Evolutionary conservation across 2,888 invertebrate species (phyloP), one percentile per base, ranked within the genome.

Genomic region (Beris morrisii): DNA sequence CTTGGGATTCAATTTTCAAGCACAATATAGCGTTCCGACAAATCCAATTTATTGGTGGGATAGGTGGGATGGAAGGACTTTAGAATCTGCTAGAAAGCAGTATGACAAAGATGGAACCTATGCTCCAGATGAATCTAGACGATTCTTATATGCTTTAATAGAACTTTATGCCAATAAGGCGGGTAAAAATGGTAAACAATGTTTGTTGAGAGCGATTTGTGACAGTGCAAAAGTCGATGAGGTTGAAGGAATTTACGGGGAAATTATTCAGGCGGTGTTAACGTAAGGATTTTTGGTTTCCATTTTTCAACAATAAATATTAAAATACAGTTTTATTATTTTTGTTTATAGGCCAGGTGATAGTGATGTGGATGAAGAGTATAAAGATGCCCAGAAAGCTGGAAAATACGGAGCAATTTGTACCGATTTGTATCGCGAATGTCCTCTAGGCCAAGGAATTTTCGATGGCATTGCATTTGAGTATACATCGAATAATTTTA

Each of bases 401-500:
- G 90, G 90, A 1, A 79, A 84, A 69, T 85, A 83, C 74, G 87
- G 87, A 77, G 85, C 85, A 66, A 83, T 88, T 77, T 90, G 90
- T 73, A 75, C 82, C 12, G 81, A 80, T 38, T 78, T 86, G n/a
- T 90, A 87, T 76, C 77, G 80, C n/a, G 79, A 79, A 1, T 90
- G 90, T 73, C 85, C 85, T 13, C 79, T 84, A 69, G 87, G 86
- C 7, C 79, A 83, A 67, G 86, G 87, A 1, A 73, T 88, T 38
- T 78, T 88, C 75, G 87, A 88, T 74, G 71, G 68, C 72, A 68
- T 70, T 65, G 78, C 93, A 94, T 77, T 94, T 94, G n/a, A 93
- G 94, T 77, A 94, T 94, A 73, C 85, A 38, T 93, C 45, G 93
- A 92, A 78, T 93, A 1, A 94, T 69, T 89, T 94, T 72, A 90